Conservation (phyloP, 1,140 invertebrate species). For the Magallana gigas region DNA sequence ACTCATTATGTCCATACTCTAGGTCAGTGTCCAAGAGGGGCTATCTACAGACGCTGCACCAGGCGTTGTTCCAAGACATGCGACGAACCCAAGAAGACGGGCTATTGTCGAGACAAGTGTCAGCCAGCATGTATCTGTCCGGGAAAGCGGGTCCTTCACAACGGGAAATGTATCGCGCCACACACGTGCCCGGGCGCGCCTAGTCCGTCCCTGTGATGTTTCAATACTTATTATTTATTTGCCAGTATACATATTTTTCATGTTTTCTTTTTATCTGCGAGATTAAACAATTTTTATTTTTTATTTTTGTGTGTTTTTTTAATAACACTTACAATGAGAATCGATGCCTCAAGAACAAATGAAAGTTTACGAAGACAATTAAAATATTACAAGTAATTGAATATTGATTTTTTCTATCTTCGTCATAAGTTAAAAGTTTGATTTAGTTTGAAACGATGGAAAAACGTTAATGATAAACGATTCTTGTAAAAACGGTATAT, state of each 20-base stretch:
- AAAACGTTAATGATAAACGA: no score
- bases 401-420: no score
- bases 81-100: constrained; percentile 65
- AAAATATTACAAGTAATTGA: no score
- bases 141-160: constrained; percentile 72
- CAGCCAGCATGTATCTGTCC: constrained; percentile 76
- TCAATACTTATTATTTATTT: neutral
- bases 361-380: no score
- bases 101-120: constrained; percentile 70
- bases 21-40: constrained; percentile 72
- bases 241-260: constrained; percentile 11
- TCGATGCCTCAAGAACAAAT: no score
- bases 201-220: neutral
- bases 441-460: no score
- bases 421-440: no score
- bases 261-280: neutral
- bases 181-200: constrained; percentile 67
- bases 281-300: neutral
- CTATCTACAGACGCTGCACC: constrained; percentile 72
- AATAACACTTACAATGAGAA: no score
- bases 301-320: no score
- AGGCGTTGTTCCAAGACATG: constrained; percentile 75
- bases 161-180: constrained; percentile 73
- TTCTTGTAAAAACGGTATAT: no score
- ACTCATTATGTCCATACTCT: constrained; percentile 32